phyloP scores from a whole-genome alignment of 2,797 vertebrate genomes.

The Syngnathus rostellatus region DNA sequence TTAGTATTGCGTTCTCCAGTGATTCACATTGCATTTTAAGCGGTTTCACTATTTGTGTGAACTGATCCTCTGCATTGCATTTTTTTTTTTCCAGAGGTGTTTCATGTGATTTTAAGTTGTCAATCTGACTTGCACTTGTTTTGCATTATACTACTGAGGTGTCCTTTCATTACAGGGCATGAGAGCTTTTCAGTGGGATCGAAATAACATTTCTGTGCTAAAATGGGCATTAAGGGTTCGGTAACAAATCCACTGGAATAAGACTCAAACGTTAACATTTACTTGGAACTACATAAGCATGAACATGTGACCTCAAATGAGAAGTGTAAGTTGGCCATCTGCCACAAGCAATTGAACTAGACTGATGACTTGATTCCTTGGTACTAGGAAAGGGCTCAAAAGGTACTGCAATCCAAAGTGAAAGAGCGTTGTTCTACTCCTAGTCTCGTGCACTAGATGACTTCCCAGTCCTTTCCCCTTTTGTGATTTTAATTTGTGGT shows the following conservation, averaged over 20 bases:
- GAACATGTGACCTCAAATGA: constrained; percentile 16
- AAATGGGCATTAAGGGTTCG: constrained; percentile 36
- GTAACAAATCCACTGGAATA: constrained; percentile 46
- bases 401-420: constrained; percentile 22
- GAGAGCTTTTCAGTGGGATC: constrained; percentile 6
- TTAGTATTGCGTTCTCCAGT: constrained; percentile 8
- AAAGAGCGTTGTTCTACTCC: background rate
- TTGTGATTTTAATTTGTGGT: constrained; percentile 27
- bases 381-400: constrained; percentile 12
- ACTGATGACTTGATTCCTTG: constrained; percentile 5
- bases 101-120: constrained; percentile 24
- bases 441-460: constrained; percentile 24
- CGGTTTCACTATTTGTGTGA: constrained; percentile 18
- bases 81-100: constrained; percentile 19
- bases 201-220: constrained; percentile 2
- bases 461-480: constrained; percentile 18
- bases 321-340: constrained; percentile 10
- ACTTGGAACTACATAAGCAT: constrained; percentile 12
- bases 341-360: background rate
- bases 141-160: constrained; percentile 16
- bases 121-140: constrained; percentile 55
- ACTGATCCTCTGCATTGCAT: constrained; percentile 19
- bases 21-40: background rate
- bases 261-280: constrained; percentile 15
- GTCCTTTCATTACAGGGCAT: background rate